These are phyloP conservation scores for Lycaon pictus DNA, from an alignment of 2,113 vertebrate genomes.

Conservation along the genomic window DNA sequence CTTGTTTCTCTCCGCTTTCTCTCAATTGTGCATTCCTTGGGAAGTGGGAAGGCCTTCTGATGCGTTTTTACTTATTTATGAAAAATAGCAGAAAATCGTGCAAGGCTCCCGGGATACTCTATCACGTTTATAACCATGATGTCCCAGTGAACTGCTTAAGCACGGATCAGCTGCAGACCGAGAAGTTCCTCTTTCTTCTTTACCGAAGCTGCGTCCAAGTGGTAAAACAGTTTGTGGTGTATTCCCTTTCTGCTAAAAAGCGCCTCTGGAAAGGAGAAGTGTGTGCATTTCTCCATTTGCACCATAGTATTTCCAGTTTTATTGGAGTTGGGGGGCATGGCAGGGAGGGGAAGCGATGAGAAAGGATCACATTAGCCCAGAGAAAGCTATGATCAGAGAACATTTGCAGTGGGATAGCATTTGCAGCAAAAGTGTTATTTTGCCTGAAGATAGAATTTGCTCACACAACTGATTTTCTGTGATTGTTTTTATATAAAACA, in stretches of 20 bases:
- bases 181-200: slow-evolving; percentile 80
- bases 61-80: slow-evolving; percentile 86
- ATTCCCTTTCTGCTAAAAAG: not conserved
- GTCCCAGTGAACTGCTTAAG: slow-evolving; percentile 82
- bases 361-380: slow-evolving; percentile 66
- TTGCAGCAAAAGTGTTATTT: slow-evolving; percentile 72
- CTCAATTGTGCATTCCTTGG: slow-evolving; percentile 82
- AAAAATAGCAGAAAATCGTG: slow-evolving; percentile 81
- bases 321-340: slow-evolving; percentile 27
- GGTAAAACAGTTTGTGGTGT: slow-evolving; percentile 61
- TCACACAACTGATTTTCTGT: slow-evolving; percentile 74
- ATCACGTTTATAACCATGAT: slow-evolving; percentile 82
- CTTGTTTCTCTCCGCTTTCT: slow-evolving; percentile 72
- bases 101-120: slow-evolving; percentile 78
- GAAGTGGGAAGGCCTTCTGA: slow-evolving; percentile 77
- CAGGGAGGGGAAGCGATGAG: not conserved
- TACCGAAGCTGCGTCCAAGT: slow-evolving; percentile 61
- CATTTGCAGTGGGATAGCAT: slow-evolving; percentile 67
- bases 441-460: slow-evolving; percentile 81
- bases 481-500: slow-evolving; percentile 71
- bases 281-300: slow-evolving; percentile 2
- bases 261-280: slow-evolving; percentile 65
- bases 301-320: slow-evolving; percentile 61
- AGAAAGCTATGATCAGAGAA: slow-evolving; percentile 69
- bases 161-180: slow-evolving; percentile 74